A percentile compares a stretch with the other conserved stretches of the same genome.
phyloP scores from a whole-genome alignment of 2,888 invertebrate genomes.

The Calameuta filiformis region DNA sequence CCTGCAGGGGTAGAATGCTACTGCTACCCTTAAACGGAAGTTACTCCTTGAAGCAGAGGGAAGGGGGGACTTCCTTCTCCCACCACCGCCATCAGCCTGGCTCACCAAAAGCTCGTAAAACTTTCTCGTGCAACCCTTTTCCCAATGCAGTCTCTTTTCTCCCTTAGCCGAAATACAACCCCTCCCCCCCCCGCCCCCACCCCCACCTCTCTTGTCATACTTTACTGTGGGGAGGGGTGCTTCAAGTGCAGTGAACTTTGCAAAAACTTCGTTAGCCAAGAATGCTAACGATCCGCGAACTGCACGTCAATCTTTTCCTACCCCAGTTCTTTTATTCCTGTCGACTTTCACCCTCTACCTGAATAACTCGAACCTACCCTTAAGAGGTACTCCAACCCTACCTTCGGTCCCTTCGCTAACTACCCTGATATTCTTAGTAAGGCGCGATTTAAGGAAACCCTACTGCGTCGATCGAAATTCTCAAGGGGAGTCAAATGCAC shows the following conservation, averaged over 20 bases:
- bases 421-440: not conserved
- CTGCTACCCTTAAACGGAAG: not conserved
- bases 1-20: not conserved
- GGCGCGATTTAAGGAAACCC: not conserved
- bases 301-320: not conserved
- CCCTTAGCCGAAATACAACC: not conserved
- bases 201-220: not conserved
- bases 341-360: not conserved
- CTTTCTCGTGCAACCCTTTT: not conserved
- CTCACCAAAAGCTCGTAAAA: not conserved
- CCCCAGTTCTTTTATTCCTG: not conserved
- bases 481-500: not conserved
- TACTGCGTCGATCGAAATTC: not conserved
- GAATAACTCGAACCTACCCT: not conserved
- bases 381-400: not conserved
- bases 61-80: not conserved
- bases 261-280: conserved; percentile 57
- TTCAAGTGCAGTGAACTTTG: conserved; percentile 47
- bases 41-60: not conserved
- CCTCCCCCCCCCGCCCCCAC: not conserved
- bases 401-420: not conserved
- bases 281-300: conserved; percentile 49
- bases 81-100: not conserved
- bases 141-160: not conserved
- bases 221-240: not conserved